phyloP scores from a whole-genome alignment of 2,113 vertebrate genomes.

The Condylura cristata region DNA sequence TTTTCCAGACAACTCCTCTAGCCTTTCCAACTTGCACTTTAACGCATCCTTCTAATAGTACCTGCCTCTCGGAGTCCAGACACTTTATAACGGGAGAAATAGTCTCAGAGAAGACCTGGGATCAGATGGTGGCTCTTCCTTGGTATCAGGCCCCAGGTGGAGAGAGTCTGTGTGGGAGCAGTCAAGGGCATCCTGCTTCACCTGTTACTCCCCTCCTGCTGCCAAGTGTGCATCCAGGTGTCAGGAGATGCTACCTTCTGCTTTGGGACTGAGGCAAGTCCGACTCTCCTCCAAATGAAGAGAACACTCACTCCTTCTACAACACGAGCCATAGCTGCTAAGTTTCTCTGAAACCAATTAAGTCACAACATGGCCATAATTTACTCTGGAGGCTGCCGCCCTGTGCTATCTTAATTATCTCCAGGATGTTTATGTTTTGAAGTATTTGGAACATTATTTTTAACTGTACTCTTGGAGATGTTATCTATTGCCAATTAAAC shows the following conservation, averaged over 20 bases:
- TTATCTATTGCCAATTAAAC: conserved; percentile 41
- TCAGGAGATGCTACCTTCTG: background rate
- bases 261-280: background rate
- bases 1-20: background rate
- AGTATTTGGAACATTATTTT: conserved; percentile 57
- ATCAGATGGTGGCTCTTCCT: background rate
- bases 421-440: conserved; percentile 42
- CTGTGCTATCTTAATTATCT: conserved; percentile 51
- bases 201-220: background rate
- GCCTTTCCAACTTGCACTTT: background rate
- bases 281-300: background rate
- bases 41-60: background rate
- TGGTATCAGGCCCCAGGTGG: background rate
- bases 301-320: background rate
- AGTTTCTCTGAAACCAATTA: conserved; percentile 48
- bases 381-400: background rate
- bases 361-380: conserved; percentile 5
- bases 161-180: background rate
- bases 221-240: background rate
- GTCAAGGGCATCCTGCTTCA: background rate
- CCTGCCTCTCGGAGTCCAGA: background rate
- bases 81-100: background rate
- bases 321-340: background rate
- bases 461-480: background rate
- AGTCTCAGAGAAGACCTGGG: background rate